Evolutionary conservation across 1,140 invertebrate species (phyloP).

Genomic region (Hyles vespertilio): DNA sequence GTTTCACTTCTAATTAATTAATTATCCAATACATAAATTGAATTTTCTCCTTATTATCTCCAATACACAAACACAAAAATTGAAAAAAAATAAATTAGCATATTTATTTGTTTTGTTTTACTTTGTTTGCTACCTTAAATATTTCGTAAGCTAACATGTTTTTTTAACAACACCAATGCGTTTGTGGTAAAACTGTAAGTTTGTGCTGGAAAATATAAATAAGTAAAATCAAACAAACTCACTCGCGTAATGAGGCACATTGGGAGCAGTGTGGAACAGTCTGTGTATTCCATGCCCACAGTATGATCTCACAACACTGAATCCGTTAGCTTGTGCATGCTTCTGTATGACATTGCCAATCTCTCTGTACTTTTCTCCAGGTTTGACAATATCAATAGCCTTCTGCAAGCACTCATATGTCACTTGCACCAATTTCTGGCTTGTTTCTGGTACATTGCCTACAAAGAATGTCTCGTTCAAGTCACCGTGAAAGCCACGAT

Average conservation of each 20-base stretch:
- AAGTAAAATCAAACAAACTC: slow-evolving; percentile 69
- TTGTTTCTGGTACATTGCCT: slow-evolving; percentile 90
- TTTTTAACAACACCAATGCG: no score
- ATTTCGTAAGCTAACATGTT: no score
- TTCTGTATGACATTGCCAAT: slow-evolving; percentile 99
- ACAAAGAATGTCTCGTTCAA: slow-evolving; percentile 99
- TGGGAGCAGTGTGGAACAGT: slow-evolving; percentile 98
- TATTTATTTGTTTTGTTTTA: no score
- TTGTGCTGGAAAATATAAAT: no score
- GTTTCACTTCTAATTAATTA: no score
- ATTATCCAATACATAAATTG: no score
- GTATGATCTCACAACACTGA: slow-evolving; percentile 97
- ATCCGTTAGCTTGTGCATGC: slow-evolving; percentile 95
- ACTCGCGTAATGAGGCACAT: slow-evolving; percentile 99
- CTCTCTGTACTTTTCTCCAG: slow-evolving; percentile 97
- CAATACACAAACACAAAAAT: no score
- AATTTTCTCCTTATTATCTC: no score
- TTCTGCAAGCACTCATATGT: slow-evolving; percentile 96
- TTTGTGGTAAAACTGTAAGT: no score
- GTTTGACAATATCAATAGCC: slow-evolving; percentile 94
- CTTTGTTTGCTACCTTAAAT: no score
- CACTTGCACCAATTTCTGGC: slow-evolving; percentile 91
- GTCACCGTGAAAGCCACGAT: slow-evolving; percentile 98
- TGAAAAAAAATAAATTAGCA: no score
- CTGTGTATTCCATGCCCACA: slow-evolving; percentile 99